A percentile compares a stretch with the other conserved stretches of the same genome.
These are phyloP conservation scores for Clistopyga incitator DNA, from an alignment of 2,888 invertebrate genomes.

Conservation along the genomic window DNA sequence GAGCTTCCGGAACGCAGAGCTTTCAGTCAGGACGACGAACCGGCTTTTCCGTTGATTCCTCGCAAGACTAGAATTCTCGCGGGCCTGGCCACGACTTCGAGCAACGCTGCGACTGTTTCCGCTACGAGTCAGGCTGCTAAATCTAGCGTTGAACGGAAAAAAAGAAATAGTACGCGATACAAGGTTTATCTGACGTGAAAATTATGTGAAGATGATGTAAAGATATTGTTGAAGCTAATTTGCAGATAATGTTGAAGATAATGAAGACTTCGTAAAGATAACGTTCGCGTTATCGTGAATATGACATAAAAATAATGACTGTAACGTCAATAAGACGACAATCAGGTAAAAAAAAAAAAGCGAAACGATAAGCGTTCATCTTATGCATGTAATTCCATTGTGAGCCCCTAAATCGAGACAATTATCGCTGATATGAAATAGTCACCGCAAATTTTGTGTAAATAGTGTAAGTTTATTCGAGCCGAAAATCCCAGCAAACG, in stretches of 20 bases:
- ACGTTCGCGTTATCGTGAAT: no score
- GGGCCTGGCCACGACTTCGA: not conserved
- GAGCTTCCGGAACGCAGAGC: conserved; percentile 74
- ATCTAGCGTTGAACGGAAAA: conserved; percentile 65
- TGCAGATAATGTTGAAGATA: no score
- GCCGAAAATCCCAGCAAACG: not conserved
- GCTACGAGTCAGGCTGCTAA: conserved; percentile 1
- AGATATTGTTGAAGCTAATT: no score
- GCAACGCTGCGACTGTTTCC: conserved; percentile 65
- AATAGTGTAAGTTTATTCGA: not conserved
- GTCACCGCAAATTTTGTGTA: conserved; percentile 12
- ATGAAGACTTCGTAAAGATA: no score
- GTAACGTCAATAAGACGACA: no score
- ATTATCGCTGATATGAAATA: not conserved
- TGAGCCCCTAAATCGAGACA: not conserved
- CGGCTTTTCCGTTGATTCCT: conserved; percentile 39
- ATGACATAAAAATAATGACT: no score
- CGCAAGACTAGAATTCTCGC: conserved; percentile 44
- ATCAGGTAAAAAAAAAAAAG: not conserved
- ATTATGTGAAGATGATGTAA: not conserved
- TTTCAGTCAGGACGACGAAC: conserved; percentile 74
- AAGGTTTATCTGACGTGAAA: conserved; percentile 74
- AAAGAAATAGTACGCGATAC: conserved; percentile 78
- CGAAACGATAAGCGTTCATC: not conserved
- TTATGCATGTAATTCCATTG: conserved; percentile 5